phyloP scores from a whole-genome alignment of 2,113 vertebrate genomes.

The Apodemus speciosus region DNA sequence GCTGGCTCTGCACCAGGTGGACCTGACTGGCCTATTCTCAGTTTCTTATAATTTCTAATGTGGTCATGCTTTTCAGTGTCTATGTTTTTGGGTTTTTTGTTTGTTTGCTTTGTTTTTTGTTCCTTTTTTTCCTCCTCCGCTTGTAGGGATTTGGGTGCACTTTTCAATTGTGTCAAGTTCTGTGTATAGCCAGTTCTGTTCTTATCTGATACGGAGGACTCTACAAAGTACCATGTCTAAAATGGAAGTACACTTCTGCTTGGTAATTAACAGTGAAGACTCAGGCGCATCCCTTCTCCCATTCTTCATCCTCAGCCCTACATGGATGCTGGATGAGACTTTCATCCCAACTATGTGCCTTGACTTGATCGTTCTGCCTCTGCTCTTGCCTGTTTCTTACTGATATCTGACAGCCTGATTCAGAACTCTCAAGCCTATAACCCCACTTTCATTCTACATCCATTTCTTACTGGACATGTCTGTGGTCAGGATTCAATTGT shows the following conservation, averaged over 20 bases:
- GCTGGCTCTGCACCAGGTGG: too few relatives aligned
- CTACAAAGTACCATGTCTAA: neutral
- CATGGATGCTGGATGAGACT: neutral
- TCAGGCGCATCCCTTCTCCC: neutral
- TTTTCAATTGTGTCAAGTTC: neutral
- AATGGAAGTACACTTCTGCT: neutral
- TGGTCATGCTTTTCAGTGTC: neutral
- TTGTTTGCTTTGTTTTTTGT: neutral
- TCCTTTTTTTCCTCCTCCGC: neutral
- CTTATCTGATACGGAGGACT: neutral
- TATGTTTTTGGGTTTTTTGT: neutral
- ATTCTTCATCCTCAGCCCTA: neutral
- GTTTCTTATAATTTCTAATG: conserved; percentile 15
- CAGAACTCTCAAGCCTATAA: neutral
- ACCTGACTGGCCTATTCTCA: neutral
- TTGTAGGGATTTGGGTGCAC: neutral
- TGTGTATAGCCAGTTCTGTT: neutral
- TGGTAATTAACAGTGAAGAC: neutral
- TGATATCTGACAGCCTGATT: neutral
- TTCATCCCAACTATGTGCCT: neutral
- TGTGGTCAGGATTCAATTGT: neutral
- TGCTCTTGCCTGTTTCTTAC: neutral
- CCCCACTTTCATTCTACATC: neutral
- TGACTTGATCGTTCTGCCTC: neutral
- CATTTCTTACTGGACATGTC: neutral